These are phyloP conservation scores for Manis crassicaudata DNA, from an alignment of 2,797 vertebrate genomes.

Conservation along the genomic window DNA sequence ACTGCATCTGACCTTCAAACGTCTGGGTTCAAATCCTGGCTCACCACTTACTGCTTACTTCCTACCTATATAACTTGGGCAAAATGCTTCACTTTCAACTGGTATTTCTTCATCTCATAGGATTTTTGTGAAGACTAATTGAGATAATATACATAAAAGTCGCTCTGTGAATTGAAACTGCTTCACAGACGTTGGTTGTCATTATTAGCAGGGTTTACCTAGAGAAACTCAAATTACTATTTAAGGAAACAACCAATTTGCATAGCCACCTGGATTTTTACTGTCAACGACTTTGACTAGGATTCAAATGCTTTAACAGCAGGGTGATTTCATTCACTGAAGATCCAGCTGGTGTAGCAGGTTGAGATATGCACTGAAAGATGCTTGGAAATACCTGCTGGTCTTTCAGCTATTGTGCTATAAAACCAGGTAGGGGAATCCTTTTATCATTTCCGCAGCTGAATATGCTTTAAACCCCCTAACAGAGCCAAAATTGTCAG, in stretches of 20 bases:
- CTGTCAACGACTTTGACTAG: constrained; percentile 61
- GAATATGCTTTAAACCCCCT: constrained; percentile 79
- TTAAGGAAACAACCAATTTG: constrained; percentile 79
- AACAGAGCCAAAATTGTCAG: constrained; percentile 78
- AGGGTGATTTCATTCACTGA: constrained; percentile 67
- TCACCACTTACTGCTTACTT: background rate
- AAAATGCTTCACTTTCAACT: constrained; percentile 52
- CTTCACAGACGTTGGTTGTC: constrained; percentile 57
- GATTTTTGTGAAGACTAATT: constrained; percentile 50
- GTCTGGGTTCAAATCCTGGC: constrained; percentile 63
- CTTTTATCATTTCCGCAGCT: constrained; percentile 79
- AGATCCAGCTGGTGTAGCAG: constrained; percentile 73
- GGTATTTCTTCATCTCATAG: constrained; percentile 43
- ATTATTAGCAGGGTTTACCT: constrained; percentile 64
- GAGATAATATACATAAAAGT: constrained; percentile 62
- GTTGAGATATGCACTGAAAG: constrained; percentile 74
- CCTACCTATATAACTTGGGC: background rate
- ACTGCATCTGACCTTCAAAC: background rate
- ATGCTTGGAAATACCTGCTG: constrained; percentile 76
- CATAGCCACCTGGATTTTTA: constrained; percentile 71
- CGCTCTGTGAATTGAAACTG: constrained; percentile 33
- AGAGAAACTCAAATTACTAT: constrained; percentile 68
- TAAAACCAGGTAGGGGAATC: constrained; percentile 78
- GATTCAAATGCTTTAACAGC: constrained; percentile 70
- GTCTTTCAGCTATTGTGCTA: constrained; percentile 77